phyloP scores from a whole-genome alignment of 2,113 vertebrate genomes.

The Coptodon bakossiorum region DNA sequence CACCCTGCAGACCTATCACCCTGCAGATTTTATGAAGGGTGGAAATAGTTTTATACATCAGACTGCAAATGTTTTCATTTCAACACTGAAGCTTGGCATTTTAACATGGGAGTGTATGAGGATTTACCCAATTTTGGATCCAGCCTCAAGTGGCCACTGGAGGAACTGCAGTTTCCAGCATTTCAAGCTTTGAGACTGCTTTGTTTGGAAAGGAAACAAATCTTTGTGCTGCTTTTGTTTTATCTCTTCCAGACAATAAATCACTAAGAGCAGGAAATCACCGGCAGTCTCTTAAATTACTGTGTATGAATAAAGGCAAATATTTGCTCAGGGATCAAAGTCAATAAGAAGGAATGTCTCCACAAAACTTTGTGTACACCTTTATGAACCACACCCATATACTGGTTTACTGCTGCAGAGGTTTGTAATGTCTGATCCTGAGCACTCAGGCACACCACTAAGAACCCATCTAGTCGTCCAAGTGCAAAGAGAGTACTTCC shows the following conservation, averaged over 20 bases:
- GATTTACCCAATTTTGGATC: not conserved
- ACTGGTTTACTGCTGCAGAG: conserved; percentile 12
- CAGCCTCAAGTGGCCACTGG: not conserved
- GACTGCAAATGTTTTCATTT: not conserved
- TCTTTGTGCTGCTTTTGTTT: not conserved
- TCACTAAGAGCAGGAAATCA: not conserved
- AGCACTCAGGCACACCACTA: conserved; percentile 17
- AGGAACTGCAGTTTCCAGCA: not conserved
- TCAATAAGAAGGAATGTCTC: not conserved
- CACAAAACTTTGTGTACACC: not conserved
- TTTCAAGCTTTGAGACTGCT: not conserved
- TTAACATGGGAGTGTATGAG: not conserved
- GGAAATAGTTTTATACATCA: not conserved
- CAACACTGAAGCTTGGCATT: too few species aligned
- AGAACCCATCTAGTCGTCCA: not conserved
- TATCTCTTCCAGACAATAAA: not conserved
- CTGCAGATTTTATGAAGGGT: not conserved
- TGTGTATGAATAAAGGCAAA: not conserved
- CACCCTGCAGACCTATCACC: not conserved
- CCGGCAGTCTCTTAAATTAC: not conserved
- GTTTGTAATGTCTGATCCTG: not conserved
- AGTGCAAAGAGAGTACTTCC: conserved; percentile 51
- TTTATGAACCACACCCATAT: not conserved
- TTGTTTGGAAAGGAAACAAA: not conserved
- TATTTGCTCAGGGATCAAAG: not conserved